Evolutionary conservation across 2,113 vertebrate species (phyloP), one percentile per base, ranked within the genome.

Genomic region (Calidris pygmaea): DNA sequence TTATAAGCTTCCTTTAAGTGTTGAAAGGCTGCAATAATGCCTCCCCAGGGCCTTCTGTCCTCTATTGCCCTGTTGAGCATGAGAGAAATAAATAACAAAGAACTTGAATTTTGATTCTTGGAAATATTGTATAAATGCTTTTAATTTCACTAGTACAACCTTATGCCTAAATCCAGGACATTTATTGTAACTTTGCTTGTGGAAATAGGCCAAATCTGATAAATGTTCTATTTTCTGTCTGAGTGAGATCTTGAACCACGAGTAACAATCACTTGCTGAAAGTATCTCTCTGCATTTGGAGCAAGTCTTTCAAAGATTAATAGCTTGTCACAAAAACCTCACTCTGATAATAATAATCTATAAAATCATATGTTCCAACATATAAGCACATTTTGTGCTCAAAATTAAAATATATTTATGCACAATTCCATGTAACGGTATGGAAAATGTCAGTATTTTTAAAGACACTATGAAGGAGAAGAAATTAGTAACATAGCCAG

Each of bases 221-320:
- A 68, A 95, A 90, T 21, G 2, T 58, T 85, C 30, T 78, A 29
- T 96, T 97, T 94, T 96, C 73, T 88, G 8, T 81, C 52, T 78
- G 83, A 87, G 52, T 80, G 47, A 95, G 39, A 90, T 93, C 95
- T 95, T 78, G 62, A 95, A 86, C 8, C 8, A 80, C 60, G 13
- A 59, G 48, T 87, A 68, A 34, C 14, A 94, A 55, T 94, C 96
- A 6, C 78, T 80, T 53, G n/a, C 50, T 95, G 72, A 95, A 91
- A 95, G 35, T 58, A 55, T 21, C 43, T 88, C 47, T 81, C 53
- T 93, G 47, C 12, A 81, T 78, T 72, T 95, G 60, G 32, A 77
- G 35, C 93, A 96, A 97, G 41, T 90, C 67, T 96, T 96, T 92
- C 70, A 95, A 90, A 97, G 68, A 95, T 96, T 96, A 97, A 95